Base-by-base conservation (phyloP, 2,113 vertebrate genomes). In the Athene cunicularia region DNA sequence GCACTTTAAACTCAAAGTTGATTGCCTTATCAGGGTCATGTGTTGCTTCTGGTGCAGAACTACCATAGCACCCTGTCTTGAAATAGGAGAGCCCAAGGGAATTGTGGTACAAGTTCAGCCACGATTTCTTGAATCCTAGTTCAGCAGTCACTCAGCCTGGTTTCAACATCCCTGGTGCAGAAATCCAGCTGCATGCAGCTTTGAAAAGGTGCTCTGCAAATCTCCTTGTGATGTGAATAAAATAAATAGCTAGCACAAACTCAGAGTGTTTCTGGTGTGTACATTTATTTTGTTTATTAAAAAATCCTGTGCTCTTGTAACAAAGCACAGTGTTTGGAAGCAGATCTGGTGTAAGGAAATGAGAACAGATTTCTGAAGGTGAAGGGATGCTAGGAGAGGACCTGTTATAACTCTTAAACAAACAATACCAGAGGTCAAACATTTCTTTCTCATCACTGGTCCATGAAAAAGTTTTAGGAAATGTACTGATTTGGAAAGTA, bases 261-360 rank as follows among this genome's bases (percentile, higher is more conserved):
- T 83, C 43, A 56, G 88, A 80, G 64, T 67, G 53, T 92, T 93
- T 88, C 80, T 95, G 47, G 55, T 88, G 66, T 26, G 30, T 94
- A 62, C 76, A 52, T 72, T 93, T 94, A 86, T 91, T 95, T 92
- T 97, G 91, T 88, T 96, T 89, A 88, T 95, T 91, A 80, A 79
- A 92, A 91, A 84, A 15, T 64, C 47, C 53, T 88, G 92, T 50
- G 63, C 13, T 82, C 9, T 94, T 53, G 45, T 90, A 87, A 82
- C 74, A 94, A 95, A 93, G 35, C 56, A 60, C 80, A 84, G 50
- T 2, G 1, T 92, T 91, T 97, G 92, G 91, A 95, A 96, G 27
- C 56, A 87, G 86, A 75, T 84, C 47, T 91, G 66, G 76, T 84
- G 60, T n/a, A 91, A 95, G 1, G 43, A 93, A 97, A 92, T 68